phyloP scores from a whole-genome alignment of 2,113 vertebrate genomes.

The Typhlomys cinereus region DNA sequence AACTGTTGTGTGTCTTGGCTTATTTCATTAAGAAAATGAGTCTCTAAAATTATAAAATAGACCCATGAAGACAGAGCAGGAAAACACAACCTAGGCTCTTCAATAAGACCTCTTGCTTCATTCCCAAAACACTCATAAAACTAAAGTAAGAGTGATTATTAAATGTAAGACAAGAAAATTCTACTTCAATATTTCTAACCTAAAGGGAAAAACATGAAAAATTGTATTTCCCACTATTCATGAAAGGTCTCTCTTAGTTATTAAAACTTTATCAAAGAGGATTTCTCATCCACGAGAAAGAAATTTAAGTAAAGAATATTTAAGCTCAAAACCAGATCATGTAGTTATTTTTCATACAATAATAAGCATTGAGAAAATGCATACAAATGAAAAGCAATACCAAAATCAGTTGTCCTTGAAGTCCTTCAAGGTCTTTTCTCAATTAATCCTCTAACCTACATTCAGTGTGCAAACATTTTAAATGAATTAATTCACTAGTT shows the following conservation, averaged over 20 bases:
- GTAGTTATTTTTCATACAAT: background rate
- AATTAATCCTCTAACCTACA: background rate
- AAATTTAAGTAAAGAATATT: background rate
- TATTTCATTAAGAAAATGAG: constrained; percentile 7
- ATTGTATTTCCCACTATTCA: constrained; percentile 7
- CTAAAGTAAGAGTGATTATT: constrained; percentile 9
- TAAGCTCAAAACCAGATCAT: background rate
- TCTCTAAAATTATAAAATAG: constrained; percentile 9
- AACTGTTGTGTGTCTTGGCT: background rate
- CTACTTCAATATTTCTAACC: background rate
- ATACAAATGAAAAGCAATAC: background rate
- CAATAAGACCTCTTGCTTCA: background rate
- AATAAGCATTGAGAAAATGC: background rate
- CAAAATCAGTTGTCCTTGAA: background rate
- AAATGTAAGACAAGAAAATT: background rate
- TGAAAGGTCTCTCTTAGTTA: background rate
- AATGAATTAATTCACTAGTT: constrained; percentile 7
- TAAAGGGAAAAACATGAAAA: background rate
- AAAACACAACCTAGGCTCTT: background rate
- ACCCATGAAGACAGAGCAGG: background rate
- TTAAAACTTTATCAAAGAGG: background rate
- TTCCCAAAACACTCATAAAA: background rate
- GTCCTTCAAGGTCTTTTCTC: background rate
- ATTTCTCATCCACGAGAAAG: background rate
- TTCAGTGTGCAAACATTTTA: background rate